Base-by-base conservation (phyloP, 2,113 vertebrate genomes). In the Lutjanus erythropterus region DNA sequence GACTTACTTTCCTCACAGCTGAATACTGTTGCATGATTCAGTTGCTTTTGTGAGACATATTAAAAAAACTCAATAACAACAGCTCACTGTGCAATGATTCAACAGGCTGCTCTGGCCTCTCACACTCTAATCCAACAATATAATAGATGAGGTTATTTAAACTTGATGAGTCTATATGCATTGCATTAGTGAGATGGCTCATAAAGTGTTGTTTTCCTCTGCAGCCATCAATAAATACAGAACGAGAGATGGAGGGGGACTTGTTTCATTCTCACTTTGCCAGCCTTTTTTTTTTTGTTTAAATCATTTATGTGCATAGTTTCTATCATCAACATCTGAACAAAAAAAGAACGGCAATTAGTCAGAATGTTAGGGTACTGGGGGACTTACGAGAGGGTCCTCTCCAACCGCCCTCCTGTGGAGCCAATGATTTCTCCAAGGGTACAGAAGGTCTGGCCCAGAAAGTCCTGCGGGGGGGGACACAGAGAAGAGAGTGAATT, bases 391-490 rank as follows among this genome's bases (percentile, higher is more conserved):
- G 95, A 96, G 42, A 96, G 91, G 42, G 83, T 91, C 79, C 73
- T 94, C 82, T 96, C 94, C 85, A 94, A 71, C 29, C 94, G 91
- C 61, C 95, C 92, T 59, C 94, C 95, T 14, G 92, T 73, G 29
- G 95, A 94, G 44, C 95, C 95, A 12, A 96, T 96, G 86, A 96
- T 95, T 90, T 96, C 95, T 82, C 95, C 95, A 12, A 96, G 94
- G 62, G 95, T 95, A 66, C 95, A 95, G 86, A 96, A 96, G 23
- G 94, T 96, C 90, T 96, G 95, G 68, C 95, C 95, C 74, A 96
- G 90, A 83, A 96, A 96, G 81, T 95, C 94, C 95, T 96, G 44
- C 5, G 12, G 58, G 46, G 37, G 10, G 42, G 19, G 37, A 47
- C 37, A 33, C 60, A 71, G 18, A 41, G 41, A 41, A 60, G 27